phyloP scores from a whole-genome alignment of 2,888 invertebrate genomes.

The Lasioglossum morio region DNA sequence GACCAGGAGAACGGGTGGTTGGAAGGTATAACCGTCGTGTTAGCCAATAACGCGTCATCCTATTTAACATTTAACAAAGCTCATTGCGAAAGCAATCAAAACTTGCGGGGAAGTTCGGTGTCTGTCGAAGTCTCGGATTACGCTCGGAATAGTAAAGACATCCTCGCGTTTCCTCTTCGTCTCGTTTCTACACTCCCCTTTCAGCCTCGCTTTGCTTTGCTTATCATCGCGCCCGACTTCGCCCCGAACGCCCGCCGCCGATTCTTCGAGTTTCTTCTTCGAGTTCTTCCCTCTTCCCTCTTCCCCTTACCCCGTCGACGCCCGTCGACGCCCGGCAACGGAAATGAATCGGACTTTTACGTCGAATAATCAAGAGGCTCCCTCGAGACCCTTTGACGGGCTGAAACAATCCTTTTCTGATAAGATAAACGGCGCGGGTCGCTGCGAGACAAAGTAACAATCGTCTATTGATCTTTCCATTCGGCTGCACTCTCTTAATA shows the following conservation, averaged over 20 bases:
- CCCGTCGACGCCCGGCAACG: not conserved
- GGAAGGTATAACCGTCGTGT: constrained; percentile 44
- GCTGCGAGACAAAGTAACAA: not conserved
- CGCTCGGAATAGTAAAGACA: constrained; percentile 78
- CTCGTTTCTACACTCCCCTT: not conserved
- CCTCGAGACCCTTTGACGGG: not conserved
- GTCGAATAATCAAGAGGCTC: constrained; percentile 14
- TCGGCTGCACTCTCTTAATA: not conserved
- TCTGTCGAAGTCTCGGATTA: constrained; percentile 77
- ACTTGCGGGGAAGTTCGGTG: constrained; percentile 77
- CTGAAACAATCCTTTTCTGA: constrained; percentile 10
- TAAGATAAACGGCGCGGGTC: not conserved
- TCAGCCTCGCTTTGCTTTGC: not conserved
- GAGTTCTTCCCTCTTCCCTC: not conserved
- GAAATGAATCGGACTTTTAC: constrained; percentile 22
- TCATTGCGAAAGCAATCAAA: constrained; percentile 84
- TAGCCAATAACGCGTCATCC: constrained; percentile 77
- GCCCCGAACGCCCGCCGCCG: constrained; percentile 13
- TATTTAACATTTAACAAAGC: constrained; percentile 83
- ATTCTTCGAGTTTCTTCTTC: constrained; percentile 38
- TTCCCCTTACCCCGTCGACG: too few relatives aligned
- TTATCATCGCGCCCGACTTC: constrained; percentile 20
- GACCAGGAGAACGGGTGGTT: constrained; percentile 10
- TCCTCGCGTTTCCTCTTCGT: constrained; percentile 16
- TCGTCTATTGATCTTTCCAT: not conserved